phyloP scores from a whole-genome alignment of 2,113 vertebrate genomes.

The Halcyon senegalensis region DNA sequence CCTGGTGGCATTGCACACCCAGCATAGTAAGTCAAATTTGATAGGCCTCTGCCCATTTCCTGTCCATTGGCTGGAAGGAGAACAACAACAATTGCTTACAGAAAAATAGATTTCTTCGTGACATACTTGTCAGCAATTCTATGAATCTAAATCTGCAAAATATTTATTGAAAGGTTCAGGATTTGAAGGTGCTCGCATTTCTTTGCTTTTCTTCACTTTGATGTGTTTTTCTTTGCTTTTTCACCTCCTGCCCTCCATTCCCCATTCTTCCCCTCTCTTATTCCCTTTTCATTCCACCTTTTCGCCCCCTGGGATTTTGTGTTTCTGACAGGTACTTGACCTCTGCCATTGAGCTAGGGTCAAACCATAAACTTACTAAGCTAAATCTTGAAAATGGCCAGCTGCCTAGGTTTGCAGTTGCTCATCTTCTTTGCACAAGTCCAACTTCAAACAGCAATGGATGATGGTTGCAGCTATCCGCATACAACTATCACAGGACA shows the following conservation, averaged over 20 bases:
- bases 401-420: neutral
- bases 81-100: neutral
- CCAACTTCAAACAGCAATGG: neutral
- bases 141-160: neutral
- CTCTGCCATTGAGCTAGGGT: neutral
- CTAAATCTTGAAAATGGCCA: neutral
- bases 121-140: neutral
- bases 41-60: neutral
- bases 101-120: neutral
- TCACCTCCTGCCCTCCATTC: neutral
- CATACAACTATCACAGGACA: neutral
- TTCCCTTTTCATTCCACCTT: neutral
- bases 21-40: neutral
- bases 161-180: neutral
- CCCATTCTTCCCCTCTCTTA: neutral
- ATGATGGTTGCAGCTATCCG: neutral
- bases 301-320: neutral
- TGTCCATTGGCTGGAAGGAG: neutral
- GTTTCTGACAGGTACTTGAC: neutral
- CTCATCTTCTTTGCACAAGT: neutral
- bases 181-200: neutral
- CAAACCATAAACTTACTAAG: neutral
- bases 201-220: accelerated
- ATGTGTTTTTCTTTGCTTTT: too few relatives aligned
- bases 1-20: neutral